These are phyloP conservation scores for Ascidia mentula DNA, from an alignment of 23 tunicate genomes.

Conservation along the genomic window DNA sequence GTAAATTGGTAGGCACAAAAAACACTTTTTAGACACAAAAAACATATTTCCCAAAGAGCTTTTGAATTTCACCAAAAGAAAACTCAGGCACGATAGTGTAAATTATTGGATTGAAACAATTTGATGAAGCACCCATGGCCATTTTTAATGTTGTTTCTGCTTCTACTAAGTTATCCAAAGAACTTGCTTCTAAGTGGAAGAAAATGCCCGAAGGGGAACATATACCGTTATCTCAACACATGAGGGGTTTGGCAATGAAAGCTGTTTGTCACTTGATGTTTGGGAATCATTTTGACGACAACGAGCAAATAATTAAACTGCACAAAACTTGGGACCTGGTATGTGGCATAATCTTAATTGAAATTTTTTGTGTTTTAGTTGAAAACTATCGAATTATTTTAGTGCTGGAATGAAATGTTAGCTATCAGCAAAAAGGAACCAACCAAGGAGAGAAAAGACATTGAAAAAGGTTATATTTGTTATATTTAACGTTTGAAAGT, in stretches of 20 bases:
- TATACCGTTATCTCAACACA: slow-evolving; percentile 71
- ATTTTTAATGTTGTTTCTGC: no score
- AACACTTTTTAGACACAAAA: no score
- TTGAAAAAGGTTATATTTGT: slow-evolving; percentile 10
- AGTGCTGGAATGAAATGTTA: slow-evolving; percentile 52
- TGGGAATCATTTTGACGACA: slow-evolving; percentile 64
- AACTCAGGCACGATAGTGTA: no score
- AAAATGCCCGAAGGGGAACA: slow-evolving; percentile 75
- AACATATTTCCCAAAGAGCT: no score
- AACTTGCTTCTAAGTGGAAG: slow-evolving; percentile 62
- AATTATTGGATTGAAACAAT: no score
- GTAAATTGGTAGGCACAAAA: no score
- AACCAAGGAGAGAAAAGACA: slow-evolving; percentile 15
- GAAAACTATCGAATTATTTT: no score
- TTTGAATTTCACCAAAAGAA: no score
- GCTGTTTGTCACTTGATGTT: slow-evolving; percentile 75
- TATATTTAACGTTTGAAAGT: no score
- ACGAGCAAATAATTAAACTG: slow-evolving; percentile 46
- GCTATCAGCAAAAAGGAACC: slow-evolving; percentile 47
- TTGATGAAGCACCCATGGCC: no score
- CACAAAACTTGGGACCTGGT: slow-evolving; percentile 69
- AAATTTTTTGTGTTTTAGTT: background rate
- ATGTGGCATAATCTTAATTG: background rate
- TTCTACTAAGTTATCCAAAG: slow-evolving; percentile 46
- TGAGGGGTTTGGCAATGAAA: slow-evolving; percentile 74